Conservation (phyloP, 2,113 vertebrate genomes). For the Mormoops blainvillei region DNA sequence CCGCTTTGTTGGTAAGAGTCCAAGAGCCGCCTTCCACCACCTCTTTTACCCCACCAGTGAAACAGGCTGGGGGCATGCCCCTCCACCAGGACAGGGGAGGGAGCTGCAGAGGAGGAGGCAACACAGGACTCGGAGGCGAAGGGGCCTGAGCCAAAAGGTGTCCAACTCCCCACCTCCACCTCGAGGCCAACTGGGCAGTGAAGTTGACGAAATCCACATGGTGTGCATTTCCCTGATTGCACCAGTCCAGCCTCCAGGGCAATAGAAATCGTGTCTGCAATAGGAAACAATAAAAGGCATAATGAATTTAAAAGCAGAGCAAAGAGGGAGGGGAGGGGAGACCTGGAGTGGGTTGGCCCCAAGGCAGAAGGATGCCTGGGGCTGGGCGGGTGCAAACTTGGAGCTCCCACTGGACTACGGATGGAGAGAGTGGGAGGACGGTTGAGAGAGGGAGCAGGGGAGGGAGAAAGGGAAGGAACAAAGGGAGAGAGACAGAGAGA, state of each 20-base stretch:
- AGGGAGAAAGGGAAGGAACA: not conserved
- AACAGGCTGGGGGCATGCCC: not conserved
- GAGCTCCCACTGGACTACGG: not conserved
- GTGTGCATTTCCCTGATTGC: not conserved
- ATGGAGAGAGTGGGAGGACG: not conserved
- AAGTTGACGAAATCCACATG: conserved; percentile 53
- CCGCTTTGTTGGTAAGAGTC: not conserved
- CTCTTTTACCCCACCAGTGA: not conserved
- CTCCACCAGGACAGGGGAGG: not conserved
- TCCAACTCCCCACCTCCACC: not conserved
- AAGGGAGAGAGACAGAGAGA: not conserved
- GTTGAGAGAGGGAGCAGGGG: not conserved
- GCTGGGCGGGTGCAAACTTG: not conserved
- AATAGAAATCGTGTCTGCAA: conserved; percentile 23
- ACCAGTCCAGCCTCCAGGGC: conserved; percentile 56
- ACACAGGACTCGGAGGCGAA: not conserved
- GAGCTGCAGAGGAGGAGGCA: not conserved
- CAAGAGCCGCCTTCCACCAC: not conserved
- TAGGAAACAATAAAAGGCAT: conserved; percentile 40
- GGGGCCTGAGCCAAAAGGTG: not conserved
- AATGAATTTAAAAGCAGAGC: conserved; percentile 56
- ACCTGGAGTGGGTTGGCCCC: not conserved
- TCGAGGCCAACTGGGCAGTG: not conserved
- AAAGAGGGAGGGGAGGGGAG: not conserved
- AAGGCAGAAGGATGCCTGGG: not conserved